phyloP scores from a whole-genome alignment of 2,113 vertebrate species.

The Dicentrarchus labrax region DNA sequence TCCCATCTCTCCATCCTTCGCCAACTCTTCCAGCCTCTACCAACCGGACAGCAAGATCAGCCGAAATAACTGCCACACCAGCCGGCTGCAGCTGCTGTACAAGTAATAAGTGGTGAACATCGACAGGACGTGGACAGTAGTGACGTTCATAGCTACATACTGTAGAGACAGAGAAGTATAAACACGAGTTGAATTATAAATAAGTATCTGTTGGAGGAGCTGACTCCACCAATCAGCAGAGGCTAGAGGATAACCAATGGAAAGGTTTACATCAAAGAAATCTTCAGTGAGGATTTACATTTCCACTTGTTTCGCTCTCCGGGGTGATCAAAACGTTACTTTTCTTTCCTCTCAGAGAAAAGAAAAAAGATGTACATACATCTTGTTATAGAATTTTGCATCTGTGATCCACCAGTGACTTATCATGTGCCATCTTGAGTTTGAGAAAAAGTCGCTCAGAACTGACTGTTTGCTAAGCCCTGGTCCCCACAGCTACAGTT shows the following conservation, averaged over 20 bases:
- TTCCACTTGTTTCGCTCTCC: background rate
- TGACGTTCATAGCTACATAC: background rate
- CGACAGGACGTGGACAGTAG: background rate
- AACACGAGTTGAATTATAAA: background rate
- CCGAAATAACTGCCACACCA: slow-evolving; percentile 89
- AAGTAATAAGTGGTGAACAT: slow-evolving; percentile 81
- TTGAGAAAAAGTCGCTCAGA: background rate
- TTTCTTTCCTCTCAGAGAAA: background rate
- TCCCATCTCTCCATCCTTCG: slow-evolving; percentile 78
- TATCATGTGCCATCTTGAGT: slow-evolving; percentile 9
- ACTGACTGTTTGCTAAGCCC: background rate
- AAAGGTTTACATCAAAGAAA: background rate
- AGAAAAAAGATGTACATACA: background rate
- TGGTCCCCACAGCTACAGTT: background rate
- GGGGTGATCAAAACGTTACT: background rate
- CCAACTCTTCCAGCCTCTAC: slow-evolving; percentile 83
- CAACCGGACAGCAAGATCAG: slow-evolving; percentile 87
- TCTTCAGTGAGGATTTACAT: background rate
- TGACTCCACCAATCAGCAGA: slow-evolving; percentile 10
- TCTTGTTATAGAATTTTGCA: slow-evolving; percentile 11
- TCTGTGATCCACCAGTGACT: background rate
- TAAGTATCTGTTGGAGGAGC: slow-evolving; percentile 7
- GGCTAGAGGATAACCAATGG: background rate
- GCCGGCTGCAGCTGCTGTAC: slow-evolving; percentile 91
- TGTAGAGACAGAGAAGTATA: background rate